Conservation (phyloP, 2,113 vertebrate species). For the Oncorhynchus mykiss region DNA sequence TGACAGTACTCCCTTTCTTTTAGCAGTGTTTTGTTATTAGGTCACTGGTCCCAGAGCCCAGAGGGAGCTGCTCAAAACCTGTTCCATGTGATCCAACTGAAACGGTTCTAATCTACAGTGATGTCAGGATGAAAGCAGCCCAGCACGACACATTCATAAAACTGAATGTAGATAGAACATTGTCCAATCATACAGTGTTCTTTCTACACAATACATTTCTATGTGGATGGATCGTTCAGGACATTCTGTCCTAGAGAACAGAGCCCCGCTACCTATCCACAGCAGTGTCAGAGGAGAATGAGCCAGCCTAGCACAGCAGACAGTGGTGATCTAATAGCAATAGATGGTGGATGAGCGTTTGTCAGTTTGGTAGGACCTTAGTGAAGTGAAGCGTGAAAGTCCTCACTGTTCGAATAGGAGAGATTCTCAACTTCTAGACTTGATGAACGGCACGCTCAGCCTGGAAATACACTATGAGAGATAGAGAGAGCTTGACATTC, state of each 20-base stretch:
- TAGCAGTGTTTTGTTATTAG: background rate
- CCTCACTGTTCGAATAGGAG: background rate
- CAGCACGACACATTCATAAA: background rate
- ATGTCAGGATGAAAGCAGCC: background rate
- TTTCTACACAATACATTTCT: no score
- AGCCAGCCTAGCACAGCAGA: background rate
- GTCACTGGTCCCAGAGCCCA: no score
- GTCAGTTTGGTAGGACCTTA: background rate
- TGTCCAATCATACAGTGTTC: no score
- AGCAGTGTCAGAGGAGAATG: constrained; percentile 5
- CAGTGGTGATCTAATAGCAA: constrained; percentile 22
- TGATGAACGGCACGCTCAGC: background rate
- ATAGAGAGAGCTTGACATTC: background rate
- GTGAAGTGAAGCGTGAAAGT: constrained; percentile 1
- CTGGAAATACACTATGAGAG: background rate
- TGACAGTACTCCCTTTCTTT: background rate
- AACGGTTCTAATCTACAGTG: background rate
- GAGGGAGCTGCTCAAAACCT: background rate
- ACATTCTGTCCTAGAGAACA: background rate
- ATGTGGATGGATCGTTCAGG: no score
- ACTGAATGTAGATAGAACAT: background rate
- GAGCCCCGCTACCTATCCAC: background rate
- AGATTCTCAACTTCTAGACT: background rate
- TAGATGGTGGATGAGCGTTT: background rate
- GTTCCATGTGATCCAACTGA: background rate